phyloP scores from a whole-genome alignment of 2,888 invertebrate genomes.

The Iphiclides podalirius region DNA sequence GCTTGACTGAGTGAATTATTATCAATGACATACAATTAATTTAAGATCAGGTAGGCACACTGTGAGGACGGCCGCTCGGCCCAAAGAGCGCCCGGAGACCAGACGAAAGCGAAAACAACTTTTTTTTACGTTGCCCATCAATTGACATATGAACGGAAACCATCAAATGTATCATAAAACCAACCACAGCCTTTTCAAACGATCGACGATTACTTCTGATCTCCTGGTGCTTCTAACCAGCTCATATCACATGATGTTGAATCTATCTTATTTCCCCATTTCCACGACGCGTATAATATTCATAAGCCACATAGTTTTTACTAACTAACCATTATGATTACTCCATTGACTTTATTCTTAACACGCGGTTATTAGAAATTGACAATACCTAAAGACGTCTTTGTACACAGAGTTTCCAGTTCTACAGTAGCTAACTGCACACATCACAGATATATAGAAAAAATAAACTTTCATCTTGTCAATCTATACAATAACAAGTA shows the following conservation, averaged over 20 bases:
- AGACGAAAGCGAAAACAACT: too few species aligned
- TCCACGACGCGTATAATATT: conserved; percentile 43
- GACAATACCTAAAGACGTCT: conserved; percentile 65
- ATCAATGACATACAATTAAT: conserved; percentile 25
- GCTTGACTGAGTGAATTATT: conserved; percentile 35
- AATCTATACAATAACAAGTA: conserved; percentile 63
- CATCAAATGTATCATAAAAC: too few species aligned
- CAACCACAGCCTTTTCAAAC: neutral
- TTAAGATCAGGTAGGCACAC: conserved; percentile 49
- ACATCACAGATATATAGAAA: conserved; percentile 72
- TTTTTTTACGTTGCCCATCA: neutral
- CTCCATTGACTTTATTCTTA: conserved; percentile 39
- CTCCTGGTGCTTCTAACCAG: conserved; percentile 42
- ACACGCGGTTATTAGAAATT: conserved; percentile 58
- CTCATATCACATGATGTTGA: conserved; percentile 43
- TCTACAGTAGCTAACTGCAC: conserved; percentile 55
- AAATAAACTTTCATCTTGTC: conserved; percentile 57
- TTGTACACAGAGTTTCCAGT: conserved; percentile 63
- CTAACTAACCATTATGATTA: conserved; percentile 40
- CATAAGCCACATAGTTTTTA: conserved; percentile 58
- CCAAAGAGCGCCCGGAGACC: conserved; percentile 49
- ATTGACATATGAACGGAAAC: too few species aligned
- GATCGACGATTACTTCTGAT: conserved; percentile 28
- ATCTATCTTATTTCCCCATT: conserved; percentile 40
- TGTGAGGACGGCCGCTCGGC: conserved; percentile 63